These are phyloP conservation scores for Anomalospiza imberbis DNA, from an alignment of 2,797 vertebrate genomes.

Conservation along the genomic window DNA sequence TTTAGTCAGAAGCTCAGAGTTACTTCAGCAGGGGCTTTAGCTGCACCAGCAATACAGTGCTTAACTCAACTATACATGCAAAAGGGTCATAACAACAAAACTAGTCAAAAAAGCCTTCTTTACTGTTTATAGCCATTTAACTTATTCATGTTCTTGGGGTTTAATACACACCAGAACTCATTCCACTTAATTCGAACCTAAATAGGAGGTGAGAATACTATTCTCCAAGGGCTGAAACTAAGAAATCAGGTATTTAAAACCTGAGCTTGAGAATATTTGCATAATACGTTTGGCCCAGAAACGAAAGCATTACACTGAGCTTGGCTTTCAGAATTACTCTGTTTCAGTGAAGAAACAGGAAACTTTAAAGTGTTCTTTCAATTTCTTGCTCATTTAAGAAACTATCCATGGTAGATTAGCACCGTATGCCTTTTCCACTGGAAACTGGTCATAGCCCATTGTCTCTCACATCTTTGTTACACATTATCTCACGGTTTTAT, in stretches of 20 bases:
- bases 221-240: not conserved
- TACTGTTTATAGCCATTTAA: not conserved
- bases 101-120: not conserved
- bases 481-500: conserved; percentile 41
- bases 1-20: not conserved
- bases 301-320: not conserved
- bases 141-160: not conserved
- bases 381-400: conserved; percentile 69
- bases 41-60: not conserved
- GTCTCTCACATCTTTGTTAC: conserved; percentile 61
- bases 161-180: not conserved
- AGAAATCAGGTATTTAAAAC: not conserved
- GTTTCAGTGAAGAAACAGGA: conserved; percentile 52
- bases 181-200: not conserved
- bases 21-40: not conserved
- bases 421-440: conserved; percentile 56
- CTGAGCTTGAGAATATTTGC: not conserved
- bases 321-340: not conserved
- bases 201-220: not conserved
- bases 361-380: conserved; percentile 60
- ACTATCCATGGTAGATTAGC: conserved; percentile 62
- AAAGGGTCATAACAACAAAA: not conserved
- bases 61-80: not conserved
- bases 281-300: not conserved
- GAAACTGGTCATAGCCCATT: conserved; percentile 58